Percentiles rank a stretch among this genome's conserved stretches.
Evolutionary conservation across 2,888 invertebrate genomes (phyloP).

Genomic region (Lycia hirtaria): DNA sequence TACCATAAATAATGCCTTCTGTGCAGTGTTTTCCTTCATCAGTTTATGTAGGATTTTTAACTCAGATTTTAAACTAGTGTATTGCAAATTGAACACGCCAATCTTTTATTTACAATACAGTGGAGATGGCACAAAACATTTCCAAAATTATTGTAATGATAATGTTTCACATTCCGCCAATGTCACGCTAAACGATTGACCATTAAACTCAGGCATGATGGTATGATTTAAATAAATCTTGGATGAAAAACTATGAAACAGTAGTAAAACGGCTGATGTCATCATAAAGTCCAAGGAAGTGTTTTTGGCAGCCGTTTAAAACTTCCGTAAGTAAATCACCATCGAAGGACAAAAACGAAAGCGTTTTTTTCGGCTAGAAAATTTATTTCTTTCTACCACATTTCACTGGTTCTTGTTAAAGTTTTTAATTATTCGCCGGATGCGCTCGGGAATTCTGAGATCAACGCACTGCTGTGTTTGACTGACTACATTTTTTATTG

Average conservation of each 20-base stretch:
- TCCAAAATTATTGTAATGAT: not conserved
- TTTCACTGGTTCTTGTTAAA: constrained; percentile 75
- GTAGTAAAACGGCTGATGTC: not conserved
- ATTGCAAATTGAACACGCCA: too few species aligned
- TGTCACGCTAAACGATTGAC: too few species aligned
- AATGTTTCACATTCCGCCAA: too few species aligned
- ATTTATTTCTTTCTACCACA: constrained; percentile 75
- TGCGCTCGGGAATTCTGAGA: constrained; percentile 64
- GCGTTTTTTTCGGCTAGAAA: constrained; percentile 72
- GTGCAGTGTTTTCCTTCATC: too few species aligned
- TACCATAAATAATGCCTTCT: too few species aligned
- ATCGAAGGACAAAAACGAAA: constrained; percentile 73
- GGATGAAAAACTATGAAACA: not conserved
- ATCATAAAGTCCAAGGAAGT: constrained; percentile 1
- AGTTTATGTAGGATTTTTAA: too few species aligned
- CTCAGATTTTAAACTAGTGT: too few species aligned
- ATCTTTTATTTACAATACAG: too few species aligned
- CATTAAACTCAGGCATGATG: too few species aligned
- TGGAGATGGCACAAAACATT: too few species aligned
- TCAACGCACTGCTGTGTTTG: constrained; percentile 62
- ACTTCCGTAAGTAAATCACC: constrained; percentile 60
- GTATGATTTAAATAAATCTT: too few species aligned
- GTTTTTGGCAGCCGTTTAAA: constrained; percentile 17
- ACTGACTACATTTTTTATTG: constrained; percentile 56
- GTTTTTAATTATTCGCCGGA: constrained; percentile 81